These are phyloP conservation scores for Rhopalosiphum nymphaeae DNA, from an alignment of 2,888 invertebrate species.

Conservation along the genomic window DNA sequence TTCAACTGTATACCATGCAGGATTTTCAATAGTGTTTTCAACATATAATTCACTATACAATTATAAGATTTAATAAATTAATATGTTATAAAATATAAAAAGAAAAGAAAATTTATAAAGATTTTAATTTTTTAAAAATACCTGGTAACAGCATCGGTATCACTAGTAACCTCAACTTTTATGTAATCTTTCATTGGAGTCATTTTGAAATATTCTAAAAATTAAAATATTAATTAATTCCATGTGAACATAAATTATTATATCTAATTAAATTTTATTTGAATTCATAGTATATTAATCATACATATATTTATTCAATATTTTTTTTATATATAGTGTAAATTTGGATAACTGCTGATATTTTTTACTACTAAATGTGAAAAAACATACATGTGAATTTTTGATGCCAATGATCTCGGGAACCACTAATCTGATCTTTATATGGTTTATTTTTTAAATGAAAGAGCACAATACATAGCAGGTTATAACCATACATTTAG, in stretches of 20 bases:
- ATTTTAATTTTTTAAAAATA: background rate
- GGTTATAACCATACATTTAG: too few species aligned
- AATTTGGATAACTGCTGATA: background rate
- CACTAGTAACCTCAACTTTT: background rate
- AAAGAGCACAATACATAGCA: too few species aligned
- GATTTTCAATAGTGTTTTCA: background rate
- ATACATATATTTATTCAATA: background rate
- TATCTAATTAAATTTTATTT: background rate
- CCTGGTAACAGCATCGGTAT: background rate
- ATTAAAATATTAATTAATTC: background rate
- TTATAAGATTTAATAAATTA: background rate
- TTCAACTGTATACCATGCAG: background rate
- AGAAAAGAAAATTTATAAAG: background rate
- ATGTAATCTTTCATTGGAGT: background rate
- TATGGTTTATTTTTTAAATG: too few species aligned
- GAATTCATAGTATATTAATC: background rate
- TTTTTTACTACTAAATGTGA: background rate
- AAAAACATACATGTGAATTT: too few species aligned
- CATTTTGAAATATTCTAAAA: conserved; percentile 38
- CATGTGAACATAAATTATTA: background rate
- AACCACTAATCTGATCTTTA: too few species aligned
- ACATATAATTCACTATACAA: background rate
- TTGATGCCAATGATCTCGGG: too few species aligned
- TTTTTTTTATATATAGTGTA: background rate
- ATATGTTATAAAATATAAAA: conserved; percentile 18